Base-by-base conservation (phyloP, 2,797 vertebrate species). In the Vipera latastei region DNA sequence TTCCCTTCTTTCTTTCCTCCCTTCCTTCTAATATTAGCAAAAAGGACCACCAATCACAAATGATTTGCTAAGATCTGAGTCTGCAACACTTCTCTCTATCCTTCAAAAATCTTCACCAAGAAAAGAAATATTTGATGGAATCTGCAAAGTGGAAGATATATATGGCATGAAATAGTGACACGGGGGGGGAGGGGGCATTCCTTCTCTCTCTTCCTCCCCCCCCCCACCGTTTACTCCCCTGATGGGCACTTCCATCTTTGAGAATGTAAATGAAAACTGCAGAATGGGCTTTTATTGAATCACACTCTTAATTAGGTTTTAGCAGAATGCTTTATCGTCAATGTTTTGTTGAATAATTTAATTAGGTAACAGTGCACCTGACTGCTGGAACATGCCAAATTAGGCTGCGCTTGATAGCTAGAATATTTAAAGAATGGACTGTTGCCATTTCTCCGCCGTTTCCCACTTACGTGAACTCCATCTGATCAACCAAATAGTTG, bases 51-150 rank as follows among this genome's bases (percentile, higher is more conserved):
- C 97, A 98, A 93, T 96, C 97, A 97, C 97, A 98, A 98, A 98
- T 98, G 98, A 98, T 98, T 98, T 98, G 96, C 97, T 98, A 97
- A 97, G 97, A 98, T 98, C 97, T 97, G 92, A 96, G 95, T 97
- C 97, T 97, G 98, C 95, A 97, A 96, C 97, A 96, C 94, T 97
- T 96, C 96, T 97, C 95, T 95, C 95, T 97, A 94, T 97, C 98
- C 98, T 97, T 98, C 96, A 91, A 97, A 97, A 98, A 96, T 98
- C 97, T 96, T 65, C 55, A 95, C 92, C 93, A 85, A 51, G 38
- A 94, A 94, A 60, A 51, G 57, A 16, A 22, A 73, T 87, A 26
- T 83, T 91, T 94, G 94, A 78, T 69, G 93, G 78, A 38, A 53
- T 0, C 3, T 92, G 20, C 93, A 92, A 96, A 95, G 61, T 44